phyloP scores from a whole-genome alignment of 2,113 vertebrate genomes.

The Melanerpes aurifrons region DNA sequence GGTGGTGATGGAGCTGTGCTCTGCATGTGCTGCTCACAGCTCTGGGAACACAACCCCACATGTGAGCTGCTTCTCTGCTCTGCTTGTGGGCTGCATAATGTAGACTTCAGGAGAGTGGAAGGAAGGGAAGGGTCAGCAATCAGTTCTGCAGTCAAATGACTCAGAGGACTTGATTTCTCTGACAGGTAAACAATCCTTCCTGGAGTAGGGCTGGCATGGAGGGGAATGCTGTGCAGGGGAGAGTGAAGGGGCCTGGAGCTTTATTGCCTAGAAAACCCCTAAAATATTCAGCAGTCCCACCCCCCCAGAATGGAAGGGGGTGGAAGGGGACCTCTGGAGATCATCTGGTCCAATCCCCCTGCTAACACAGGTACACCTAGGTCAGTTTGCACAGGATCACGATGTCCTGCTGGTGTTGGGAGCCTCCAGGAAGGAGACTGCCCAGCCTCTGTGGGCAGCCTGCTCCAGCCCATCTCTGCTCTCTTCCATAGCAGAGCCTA shows the following conservation, averaged over 20 bases:
- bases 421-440: too few species aligned
- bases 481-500: neutral
- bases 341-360: too few species aligned
- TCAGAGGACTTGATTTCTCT: neutral
- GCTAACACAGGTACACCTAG: too few species aligned
- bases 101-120: neutral
- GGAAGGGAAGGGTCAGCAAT: constrained; percentile 40
- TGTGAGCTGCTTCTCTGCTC: neutral
- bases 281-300: accelerated
- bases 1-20: neutral
- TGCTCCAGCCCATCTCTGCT: neutral
- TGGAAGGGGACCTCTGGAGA: too few species aligned
- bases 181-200: neutral
- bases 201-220: neutral
- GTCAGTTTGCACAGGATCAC: too few species aligned
- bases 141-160: constrained; percentile 22
- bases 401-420: too few species aligned
- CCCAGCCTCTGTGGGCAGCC: too few species aligned
- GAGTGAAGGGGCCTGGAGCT: neutral
- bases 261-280: neutral
- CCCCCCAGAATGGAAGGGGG: too few species aligned
- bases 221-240: neutral
- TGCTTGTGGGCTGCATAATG: neutral
- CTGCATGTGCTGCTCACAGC: neutral
- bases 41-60: neutral